These are phyloP conservation scores for Syngnathus acus DNA, from an alignment of 2,797 vertebrate species.

Conservation along the genomic window DNA sequence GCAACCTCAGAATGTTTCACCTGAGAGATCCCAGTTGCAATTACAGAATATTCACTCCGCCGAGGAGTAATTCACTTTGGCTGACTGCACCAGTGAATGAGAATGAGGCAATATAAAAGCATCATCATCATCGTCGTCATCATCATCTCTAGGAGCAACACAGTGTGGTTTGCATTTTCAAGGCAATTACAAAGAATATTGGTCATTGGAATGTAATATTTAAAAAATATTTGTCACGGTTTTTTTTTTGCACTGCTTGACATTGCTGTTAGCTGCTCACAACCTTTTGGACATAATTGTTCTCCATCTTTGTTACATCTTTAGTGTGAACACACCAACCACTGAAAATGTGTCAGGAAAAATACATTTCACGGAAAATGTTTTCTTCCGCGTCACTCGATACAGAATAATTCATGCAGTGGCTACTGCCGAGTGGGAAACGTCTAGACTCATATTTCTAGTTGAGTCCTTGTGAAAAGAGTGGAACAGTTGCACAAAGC, in stretches of 20 bases:
- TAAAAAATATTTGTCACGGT: background rate
- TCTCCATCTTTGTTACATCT: background rate
- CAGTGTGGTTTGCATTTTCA: background rate
- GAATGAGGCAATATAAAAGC: background rate
- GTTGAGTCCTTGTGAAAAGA: background rate
- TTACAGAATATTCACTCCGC: constrained; percentile 7
- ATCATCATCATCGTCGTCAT: background rate
- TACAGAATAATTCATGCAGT: background rate
- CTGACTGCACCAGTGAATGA: constrained; percentile 2
- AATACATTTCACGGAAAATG: background rate
- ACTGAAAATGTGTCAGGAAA: background rate
- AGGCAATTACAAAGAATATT: background rate
- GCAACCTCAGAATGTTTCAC: constrained; percentile 4
- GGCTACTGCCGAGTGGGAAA: background rate
- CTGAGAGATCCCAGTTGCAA: constrained; percentile 6
- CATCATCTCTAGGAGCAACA: background rate
- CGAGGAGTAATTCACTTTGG: constrained; percentile 1
- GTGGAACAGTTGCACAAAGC: background rate
- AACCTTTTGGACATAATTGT: background rate
- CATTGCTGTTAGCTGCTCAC: background rate
- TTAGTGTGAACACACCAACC: background rate
- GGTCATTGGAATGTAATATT: background rate
- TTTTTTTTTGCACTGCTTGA: background rate
- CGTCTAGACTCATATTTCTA: background rate
- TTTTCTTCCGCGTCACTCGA: background rate